phyloP scores from a whole-genome alignment of 1,140 invertebrate genomes.

The Ptiloglossa arizonensis region DNA sequence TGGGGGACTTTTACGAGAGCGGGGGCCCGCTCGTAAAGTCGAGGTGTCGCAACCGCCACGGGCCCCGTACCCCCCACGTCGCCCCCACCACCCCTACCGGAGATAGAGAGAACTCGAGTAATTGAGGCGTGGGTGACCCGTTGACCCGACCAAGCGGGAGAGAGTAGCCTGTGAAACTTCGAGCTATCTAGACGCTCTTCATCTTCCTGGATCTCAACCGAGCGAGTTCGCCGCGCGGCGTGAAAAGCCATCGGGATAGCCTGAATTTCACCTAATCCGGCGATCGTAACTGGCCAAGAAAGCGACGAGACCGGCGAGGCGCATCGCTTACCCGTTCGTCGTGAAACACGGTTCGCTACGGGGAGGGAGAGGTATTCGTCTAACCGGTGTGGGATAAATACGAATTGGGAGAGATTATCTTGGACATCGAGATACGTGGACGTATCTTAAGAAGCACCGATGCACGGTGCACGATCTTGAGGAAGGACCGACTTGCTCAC shows the following conservation, averaged over 20 bases:
- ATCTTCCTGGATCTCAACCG: constrained; percentile 55
- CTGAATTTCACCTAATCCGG: constrained; percentile 12
- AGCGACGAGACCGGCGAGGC: not conserved
- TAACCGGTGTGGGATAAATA: too few relatives aligned
- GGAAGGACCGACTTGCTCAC: too few relatives aligned
- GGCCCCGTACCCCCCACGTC: not conserved
- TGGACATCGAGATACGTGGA: too few relatives aligned
- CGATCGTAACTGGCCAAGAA: not conserved
- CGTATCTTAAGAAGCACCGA: too few relatives aligned
- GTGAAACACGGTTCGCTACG: too few relatives aligned
- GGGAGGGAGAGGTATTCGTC: too few relatives aligned
- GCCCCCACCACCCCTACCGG: too few relatives aligned
- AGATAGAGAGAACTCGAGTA: constrained; percentile 22
- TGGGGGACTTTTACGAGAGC: constrained; percentile 1
- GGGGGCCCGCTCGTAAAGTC: not conserved
- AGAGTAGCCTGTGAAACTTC: constrained; percentile 48
- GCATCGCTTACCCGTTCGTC: too few relatives aligned
- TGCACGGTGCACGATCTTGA: too few relatives aligned
- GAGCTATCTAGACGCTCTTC: constrained; percentile 39
- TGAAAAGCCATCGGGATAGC: constrained; percentile 32
- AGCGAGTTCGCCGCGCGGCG: not conserved
- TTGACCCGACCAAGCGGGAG: constrained; percentile 29
- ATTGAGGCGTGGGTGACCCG: constrained; percentile 41
- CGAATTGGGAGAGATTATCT: too few relatives aligned
- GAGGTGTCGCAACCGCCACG: constrained; percentile 35